Percentiles rank a stretch among this genome's conserved stretches.
Conservation (phyloP, 2,797 vertebrate species). For the Sebastes vulpes region DNA sequence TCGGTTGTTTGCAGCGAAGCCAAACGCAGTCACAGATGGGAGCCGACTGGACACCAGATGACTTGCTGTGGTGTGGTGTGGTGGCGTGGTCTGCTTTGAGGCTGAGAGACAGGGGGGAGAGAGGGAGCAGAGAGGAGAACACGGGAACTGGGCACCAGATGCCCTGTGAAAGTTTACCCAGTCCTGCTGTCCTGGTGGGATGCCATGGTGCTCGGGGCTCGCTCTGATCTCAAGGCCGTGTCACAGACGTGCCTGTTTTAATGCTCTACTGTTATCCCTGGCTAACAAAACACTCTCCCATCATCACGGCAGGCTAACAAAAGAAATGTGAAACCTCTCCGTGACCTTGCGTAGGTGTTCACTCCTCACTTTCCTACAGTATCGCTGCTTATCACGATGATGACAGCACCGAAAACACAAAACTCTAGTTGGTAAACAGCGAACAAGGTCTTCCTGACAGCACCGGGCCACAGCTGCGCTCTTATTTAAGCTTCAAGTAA, state of each 20-base stretch:
- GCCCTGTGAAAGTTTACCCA: conserved; percentile 49
- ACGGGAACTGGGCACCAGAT: conserved; percentile 59
- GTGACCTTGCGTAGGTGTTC: conserved; percentile 56
- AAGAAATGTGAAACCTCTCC: conserved; percentile 32
- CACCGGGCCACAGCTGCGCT: conserved; percentile 42
- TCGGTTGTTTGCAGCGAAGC: conserved; percentile 68
- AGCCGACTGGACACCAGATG: conserved; percentile 75
- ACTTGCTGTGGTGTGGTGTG: conserved; percentile 59
- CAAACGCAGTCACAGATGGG: conserved; percentile 68
- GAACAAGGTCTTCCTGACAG: conserved; percentile 23
- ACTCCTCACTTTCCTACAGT: conserved; percentile 20
- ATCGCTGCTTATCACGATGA: conserved; percentile 36
- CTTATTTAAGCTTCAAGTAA: conserved; percentile 28
- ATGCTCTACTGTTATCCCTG: neutral
- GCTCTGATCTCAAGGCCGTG: conserved; percentile 10
- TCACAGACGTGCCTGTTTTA: conserved; percentile 21
- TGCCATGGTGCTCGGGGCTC: neutral
- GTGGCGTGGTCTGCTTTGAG: conserved; percentile 54
- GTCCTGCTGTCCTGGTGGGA: conserved; percentile 42
- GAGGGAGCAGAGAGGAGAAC: conserved; percentile 19
- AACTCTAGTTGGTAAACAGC: conserved; percentile 51
- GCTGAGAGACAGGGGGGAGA: conserved; percentile 22
- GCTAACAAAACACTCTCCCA: conserved; percentile 17
- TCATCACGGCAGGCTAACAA: conserved; percentile 24
- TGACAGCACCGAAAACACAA: conserved; percentile 43